Base-by-base conservation (phyloP, 2,797 vertebrate species). In the Siniperca undulata region DNA sequence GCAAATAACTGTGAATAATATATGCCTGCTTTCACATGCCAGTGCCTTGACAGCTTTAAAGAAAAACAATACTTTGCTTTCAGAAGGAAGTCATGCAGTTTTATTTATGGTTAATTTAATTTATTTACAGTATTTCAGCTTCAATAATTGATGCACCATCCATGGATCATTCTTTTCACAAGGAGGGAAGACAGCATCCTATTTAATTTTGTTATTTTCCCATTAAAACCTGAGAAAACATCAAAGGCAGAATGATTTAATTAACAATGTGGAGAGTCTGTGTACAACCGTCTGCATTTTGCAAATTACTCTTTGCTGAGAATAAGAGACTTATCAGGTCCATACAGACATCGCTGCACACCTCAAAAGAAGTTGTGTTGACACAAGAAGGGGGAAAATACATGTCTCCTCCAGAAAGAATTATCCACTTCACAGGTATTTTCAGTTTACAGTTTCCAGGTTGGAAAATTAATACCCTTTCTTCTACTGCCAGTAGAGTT, bases 241-340 rank as follows among this genome's bases (percentile, higher is more conserved):
- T 96, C 95, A 96, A 96, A 96, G 94, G 91, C 84, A 78, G 82
- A 89, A 95, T 94, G 89, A 95, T 96, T 96, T 95, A 96, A 96
- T 96, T 96, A 96, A 94, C 94, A 95, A 95, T 95, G 92, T 93
- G 92, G 90, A 94, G 93, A 91, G 95, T 89, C 86, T 93, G 93
- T 95, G 92, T 95, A 93, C 87, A 92, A 89, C 92, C 80, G 88
- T 92, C 91, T 91, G 90, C 93, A 92, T 93, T 94, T 90, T 92
- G 87, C 92, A 94, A 95, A 96, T 96, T 93, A 93, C 91, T 92
- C 93, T 96, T 95, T 93, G 90, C 94, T 89, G 89, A 92, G 92
- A 96, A 96, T 94, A 93, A 94, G 93, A 93, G 93, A 95, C 92
- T 96, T 96, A 97, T 96, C 96, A 93, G 91, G 92, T 84, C 87